These are phyloP conservation scores for Steatornis caripensis DNA, from an alignment of 2,113 vertebrate genomes.

Conservation along the genomic window DNA sequence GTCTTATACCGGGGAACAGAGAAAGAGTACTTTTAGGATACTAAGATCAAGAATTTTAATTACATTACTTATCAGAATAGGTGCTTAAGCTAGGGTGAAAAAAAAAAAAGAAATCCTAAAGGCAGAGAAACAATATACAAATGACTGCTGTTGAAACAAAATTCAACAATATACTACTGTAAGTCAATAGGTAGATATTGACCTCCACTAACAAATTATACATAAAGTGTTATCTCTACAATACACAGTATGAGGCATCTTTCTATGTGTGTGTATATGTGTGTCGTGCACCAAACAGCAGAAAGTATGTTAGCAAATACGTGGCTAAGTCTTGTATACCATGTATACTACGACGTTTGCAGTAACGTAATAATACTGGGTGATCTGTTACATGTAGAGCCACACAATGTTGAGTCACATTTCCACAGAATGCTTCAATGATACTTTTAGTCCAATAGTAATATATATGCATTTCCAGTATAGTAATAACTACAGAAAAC, in stretches of 20 bases:
- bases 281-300: not conserved
- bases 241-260: not conserved
- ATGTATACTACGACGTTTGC: not conserved
- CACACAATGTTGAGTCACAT: not conserved
- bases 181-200: not conserved
- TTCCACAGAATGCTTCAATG: not conserved
- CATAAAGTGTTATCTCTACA: not conserved
- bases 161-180: not conserved
- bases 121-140: not conserved
- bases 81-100: not conserved
- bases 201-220: not conserved
- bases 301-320: not conserved
- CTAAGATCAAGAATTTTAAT: not conserved
- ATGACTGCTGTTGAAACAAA: not conserved
- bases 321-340: not conserved
- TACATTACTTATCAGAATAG: not conserved
- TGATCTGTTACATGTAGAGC: not conserved
- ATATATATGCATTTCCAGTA: not conserved
- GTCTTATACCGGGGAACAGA: not conserved
- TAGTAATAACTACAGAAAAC: not conserved
- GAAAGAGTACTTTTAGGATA: not conserved
- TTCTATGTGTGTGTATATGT: fast-evolving
- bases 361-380: not conserved
- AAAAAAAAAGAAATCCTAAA: not conserved
- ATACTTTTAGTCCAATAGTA: not conserved